Evolutionary conservation across 2,113 vertebrate species (phyloP), one percentile per base, ranked within the genome.

Genomic region (Malaclemys terrapin): DNA sequence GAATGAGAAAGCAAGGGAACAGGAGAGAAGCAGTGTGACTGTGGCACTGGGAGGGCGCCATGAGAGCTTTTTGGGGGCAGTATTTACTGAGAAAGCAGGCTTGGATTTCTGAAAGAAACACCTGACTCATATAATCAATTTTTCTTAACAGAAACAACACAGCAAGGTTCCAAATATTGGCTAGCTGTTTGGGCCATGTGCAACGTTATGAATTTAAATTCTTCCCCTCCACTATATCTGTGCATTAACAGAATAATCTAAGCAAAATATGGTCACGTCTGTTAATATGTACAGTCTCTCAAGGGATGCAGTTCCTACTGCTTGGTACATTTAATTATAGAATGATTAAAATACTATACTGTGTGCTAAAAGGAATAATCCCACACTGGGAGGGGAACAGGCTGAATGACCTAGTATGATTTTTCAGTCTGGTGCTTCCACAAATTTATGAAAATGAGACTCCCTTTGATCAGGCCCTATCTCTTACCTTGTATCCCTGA

Each of bases 91-190:
- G 12, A 6, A 83, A 5, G 20, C 72, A 76, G 0, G 4, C 72
- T 14, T 72, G 57, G 16, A 45, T 76, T 45, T 25, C 38, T 45
- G 5, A 7, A 57, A n/a, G 62, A n/a, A 69, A 76, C 38, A 42
- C 38, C 22, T 27, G 53, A 83, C 42, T 20, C 2, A 8, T 4
- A 7, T 65, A 4, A 5, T 8, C 38, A 14, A 35, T 17, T 49
- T 84, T 6, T 53, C 22, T 3, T 24, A 35, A 0, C 16, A 35
- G 3, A 6, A 49, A 78, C 1, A 12, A 54, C 4, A 0, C 1
- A 3, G 35, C 72, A 45, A 25, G 72, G 38, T 5, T 45, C 38
- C n/a, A 75, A 75, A 75, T 42, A 38, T 8, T 42, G 35, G 5
- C 8, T 75, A 42, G 38, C n/a, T 75, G n/a, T 19, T 75, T 75